Evolutionary conservation across 2,888 invertebrate species (phyloP).

Genomic region (Cephus rjabovi): DNA sequence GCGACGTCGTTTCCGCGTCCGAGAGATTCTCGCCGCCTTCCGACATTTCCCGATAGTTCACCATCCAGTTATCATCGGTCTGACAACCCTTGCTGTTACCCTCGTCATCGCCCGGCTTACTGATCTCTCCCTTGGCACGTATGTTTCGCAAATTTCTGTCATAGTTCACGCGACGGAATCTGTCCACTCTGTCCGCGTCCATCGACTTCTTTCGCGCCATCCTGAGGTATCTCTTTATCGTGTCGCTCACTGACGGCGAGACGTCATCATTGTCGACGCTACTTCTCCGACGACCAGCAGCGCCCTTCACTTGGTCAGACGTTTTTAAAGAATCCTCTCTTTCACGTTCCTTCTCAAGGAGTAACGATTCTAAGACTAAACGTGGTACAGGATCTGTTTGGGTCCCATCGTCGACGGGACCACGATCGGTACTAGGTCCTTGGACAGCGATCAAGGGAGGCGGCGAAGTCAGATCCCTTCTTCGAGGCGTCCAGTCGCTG

Average conservation of each 20-base stretch:
- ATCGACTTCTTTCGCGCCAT: constrained; percentile 91
- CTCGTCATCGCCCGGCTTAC: constrained; percentile 83
- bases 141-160: constrained; percentile 87
- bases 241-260: constrained; percentile 88
- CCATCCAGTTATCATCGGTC: constrained; percentile 82
- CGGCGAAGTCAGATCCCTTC: constrained; percentile 66
- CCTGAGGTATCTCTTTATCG: constrained; percentile 85
- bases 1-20: constrained; percentile 61
- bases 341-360: constrained; percentile 66
- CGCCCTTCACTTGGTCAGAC: constrained; percentile 59
- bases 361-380: constrained; percentile 68
- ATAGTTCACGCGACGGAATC: constrained; percentile 89
- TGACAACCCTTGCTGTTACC: constrained; percentile 81
- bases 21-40: constrained; percentile 53
- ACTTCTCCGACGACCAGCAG: constrained; percentile 73
- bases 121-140: constrained; percentile 80
- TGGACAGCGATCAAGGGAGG: constrained; percentile 79
- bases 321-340: constrained; percentile 68
- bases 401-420: constrained; percentile 69
- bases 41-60: constrained; percentile 69
- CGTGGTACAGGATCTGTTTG: constrained; percentile 76
- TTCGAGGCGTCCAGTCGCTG: constrained; percentile 42
- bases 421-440: constrained; percentile 71
- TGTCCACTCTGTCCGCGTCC: constrained; percentile 82
- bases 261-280: constrained; percentile 88